Base-by-base conservation (phyloP, 2,113 vertebrate species). In the Dipodomys spectabilis region DNA sequence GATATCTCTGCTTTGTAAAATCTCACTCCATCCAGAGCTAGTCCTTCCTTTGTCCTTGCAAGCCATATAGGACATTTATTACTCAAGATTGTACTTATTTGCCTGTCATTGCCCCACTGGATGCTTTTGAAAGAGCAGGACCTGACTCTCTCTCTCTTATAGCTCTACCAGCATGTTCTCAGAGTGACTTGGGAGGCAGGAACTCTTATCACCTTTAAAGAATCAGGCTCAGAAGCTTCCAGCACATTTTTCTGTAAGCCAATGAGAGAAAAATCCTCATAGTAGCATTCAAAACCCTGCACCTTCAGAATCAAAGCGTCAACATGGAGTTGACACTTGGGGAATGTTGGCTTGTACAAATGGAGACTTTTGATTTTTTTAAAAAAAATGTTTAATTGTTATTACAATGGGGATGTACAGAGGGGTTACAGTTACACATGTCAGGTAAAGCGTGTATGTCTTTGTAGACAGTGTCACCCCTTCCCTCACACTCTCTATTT, bases 221-320 rank as follows among this genome's bases (percentile, higher is more conserved):
- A 79, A 79, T 9, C 53, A 35, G 13, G 83, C 60, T 79, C 60
- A 49, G 89, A 84, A 78, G 45, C 73, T 10, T 49, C 23, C 44
- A 44, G 9, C 73, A 64, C 69, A 25, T 39, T 92, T 69, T 90
- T 90, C 82, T 91, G 20, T 88, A 49, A 86, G 81, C 13, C 39
- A 30, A 28, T 67, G 75, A 74, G 80, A 44, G 89, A 88, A 79
- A 92, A 78, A 20, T 30, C 27, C 19, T 32, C 13, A 62, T 49
- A 67, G 64, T 71, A 19, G 28, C 28, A 3, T 45, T 57, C 68
- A 68, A 92, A 79, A 74, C 67, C 60, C 44, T 45, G 9, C 65
- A 74, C 82, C 78, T 82, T 90, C 18, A 9, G 45, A 77, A n/a
- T 81, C 81, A 27, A 71, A 77, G 77, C 27, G 5, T 39, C 39